Evolutionary conservation across 1,140 invertebrate species (phyloP).

Genomic region (Cecropterus lyciades): DNA sequence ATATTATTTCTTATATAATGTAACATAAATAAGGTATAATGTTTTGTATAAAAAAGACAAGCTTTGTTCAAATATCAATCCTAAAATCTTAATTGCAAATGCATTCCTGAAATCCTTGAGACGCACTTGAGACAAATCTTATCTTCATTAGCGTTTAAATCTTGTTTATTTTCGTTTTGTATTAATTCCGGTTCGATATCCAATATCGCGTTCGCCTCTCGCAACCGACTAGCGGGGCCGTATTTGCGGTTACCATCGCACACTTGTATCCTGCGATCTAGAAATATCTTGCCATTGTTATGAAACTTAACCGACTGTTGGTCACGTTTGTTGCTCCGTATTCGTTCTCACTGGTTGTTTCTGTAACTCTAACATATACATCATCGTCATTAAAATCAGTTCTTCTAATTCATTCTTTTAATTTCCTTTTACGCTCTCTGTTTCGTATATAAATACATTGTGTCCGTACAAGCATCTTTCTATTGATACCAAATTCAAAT

Average conservation of each 20-base stretch:
- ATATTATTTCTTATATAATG: too few species aligned
- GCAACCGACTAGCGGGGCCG: conserved; percentile 33
- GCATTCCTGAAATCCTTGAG: background rate
- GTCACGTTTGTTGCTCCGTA: conserved; percentile 49
- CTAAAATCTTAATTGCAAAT: background rate
- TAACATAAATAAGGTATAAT: too few species aligned
- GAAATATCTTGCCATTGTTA: conserved; percentile 58
- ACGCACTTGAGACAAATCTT: background rate
- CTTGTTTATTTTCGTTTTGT: conserved; percentile 17
- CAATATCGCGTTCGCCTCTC: conserved; percentile 35
- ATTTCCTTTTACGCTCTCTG: too few species aligned
- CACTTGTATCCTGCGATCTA: conserved; percentile 48
- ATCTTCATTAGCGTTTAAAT: conserved; percentile 5
- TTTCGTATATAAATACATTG: too few species aligned
- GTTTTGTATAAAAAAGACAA: background rate
- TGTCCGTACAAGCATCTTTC: too few species aligned
- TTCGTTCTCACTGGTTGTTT: conserved; percentile 44
- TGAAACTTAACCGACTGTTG: conserved; percentile 49
- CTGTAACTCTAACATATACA: conserved; percentile 38
- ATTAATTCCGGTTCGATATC: conserved; percentile 18
- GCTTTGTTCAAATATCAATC: background rate
- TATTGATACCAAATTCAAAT: too few species aligned
- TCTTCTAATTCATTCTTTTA: background rate
- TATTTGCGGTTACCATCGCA: conserved; percentile 33
- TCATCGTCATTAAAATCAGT: background rate